A percentile compares a stretch with the other conserved stretches of the same genome.
phyloP scores from a whole-genome alignment of 2,888 invertebrate genomes.

The Pollenia griseotomentosa region DNA sequence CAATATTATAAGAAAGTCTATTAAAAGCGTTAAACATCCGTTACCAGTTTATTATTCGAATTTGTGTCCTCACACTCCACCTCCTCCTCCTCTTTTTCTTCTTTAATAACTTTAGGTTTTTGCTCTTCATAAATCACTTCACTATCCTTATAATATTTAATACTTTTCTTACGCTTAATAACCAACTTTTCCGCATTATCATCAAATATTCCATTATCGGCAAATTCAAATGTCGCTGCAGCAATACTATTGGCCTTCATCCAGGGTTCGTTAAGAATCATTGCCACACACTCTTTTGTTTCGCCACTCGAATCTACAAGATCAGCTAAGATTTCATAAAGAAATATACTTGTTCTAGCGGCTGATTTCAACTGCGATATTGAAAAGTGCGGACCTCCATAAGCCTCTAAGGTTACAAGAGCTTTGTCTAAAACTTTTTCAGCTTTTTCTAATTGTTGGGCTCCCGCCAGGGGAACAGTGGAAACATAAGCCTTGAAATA shows the following conservation, averaged over 20 bases:
- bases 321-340: slow-evolving; percentile 59
- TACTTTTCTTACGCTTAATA: slow-evolving; percentile 60
- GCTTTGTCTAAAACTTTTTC: slow-evolving; percentile 56
- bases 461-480: slow-evolving; percentile 25
- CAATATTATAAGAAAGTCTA: too few relatives aligned
- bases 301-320: slow-evolving; percentile 14
- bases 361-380: slow-evolving; percentile 33
- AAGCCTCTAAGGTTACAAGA: slow-evolving; percentile 52
- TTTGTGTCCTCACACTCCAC: neutral
- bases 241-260: slow-evolving; percentile 70
- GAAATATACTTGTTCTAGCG: slow-evolving; percentile 41
- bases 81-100: neutral
- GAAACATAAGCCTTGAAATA: slow-evolving; percentile 56
- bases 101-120: neutral
- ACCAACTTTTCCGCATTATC: slow-evolving; percentile 15
- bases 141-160: slow-evolving; percentile 56
- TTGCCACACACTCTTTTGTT: slow-evolving; percentile 25
- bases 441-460: slow-evolving; percentile 40
- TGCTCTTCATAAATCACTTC: slow-evolving; percentile 16
- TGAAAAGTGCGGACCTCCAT: slow-evolving; percentile 48
- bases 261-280: slow-evolving; percentile 68
- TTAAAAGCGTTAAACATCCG: slow-evolving; percentile 11
- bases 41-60: neutral
- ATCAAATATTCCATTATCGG: neutral
- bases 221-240: slow-evolving; percentile 56